Evolutionary conservation across 2,888 invertebrate species (phyloP).

Genomic region (Melitaea athalia): DNA sequence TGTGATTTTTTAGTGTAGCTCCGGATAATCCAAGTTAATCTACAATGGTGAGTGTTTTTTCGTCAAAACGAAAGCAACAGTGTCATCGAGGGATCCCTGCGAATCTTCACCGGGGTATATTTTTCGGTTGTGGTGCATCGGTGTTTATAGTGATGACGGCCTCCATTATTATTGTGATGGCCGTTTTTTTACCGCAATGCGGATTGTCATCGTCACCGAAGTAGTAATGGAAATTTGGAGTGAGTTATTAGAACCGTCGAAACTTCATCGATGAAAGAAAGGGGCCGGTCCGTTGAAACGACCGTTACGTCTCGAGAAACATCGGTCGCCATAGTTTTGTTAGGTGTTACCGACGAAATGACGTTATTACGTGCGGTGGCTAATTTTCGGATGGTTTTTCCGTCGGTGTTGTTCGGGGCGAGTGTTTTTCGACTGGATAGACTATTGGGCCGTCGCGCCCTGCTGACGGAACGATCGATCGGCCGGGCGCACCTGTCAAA

Average conservation of each 20-base stretch:
- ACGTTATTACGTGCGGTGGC: constrained; percentile 54
- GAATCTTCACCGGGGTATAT: constrained; percentile 64
- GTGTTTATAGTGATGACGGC: constrained; percentile 81
- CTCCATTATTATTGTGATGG: constrained; percentile 82
- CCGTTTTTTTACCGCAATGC: constrained; percentile 82
- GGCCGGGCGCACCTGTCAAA: constrained; percentile 75
- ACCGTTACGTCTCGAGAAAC: constrained; percentile 58
- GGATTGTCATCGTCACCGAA: constrained; percentile 61
- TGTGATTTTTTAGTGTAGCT: constrained; percentile 83
- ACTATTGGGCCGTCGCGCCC: constrained; percentile 57
- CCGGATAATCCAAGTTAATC: constrained; percentile 83
- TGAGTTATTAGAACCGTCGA: constrained; percentile 40
- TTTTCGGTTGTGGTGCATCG: constrained; percentile 74
- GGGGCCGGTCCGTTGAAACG: constrained; percentile 42
- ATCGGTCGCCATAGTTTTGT: constrained; percentile 71
- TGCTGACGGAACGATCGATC: constrained; percentile 70
- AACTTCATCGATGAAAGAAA: constrained; percentile 43
- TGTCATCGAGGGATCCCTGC: constrained; percentile 62
- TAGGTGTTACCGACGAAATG: constrained; percentile 72
- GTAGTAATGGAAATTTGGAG: constrained; percentile 46
- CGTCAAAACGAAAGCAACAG: constrained; percentile 66
- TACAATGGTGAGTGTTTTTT: constrained; percentile 82
- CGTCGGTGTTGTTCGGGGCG: constrained; percentile 8
- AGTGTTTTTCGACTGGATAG: constrained; percentile 44
- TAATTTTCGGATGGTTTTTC: constrained; percentile 9